Evolutionary conservation across 2,113 vertebrate genomes (phyloP), one percentile per base, ranked within the genome.

Genomic region (Orientallactaga bullata): DNA sequence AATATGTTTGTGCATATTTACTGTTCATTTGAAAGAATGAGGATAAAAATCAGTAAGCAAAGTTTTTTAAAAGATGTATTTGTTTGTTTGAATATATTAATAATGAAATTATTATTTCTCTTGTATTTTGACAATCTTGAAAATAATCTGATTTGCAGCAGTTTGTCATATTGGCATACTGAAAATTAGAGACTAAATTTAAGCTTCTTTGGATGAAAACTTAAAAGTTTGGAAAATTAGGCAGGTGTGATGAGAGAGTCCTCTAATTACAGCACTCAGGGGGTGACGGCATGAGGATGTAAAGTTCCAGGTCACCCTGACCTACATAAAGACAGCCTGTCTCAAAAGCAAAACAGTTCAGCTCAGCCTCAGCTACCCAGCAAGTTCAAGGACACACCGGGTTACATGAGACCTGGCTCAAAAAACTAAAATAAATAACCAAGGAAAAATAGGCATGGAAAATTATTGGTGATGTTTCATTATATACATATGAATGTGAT

Each of bases 351-450:
- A 83, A 68, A 21, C 18, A 42, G 5, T 42, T 65, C 37, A 42
- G 28, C 23, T 17, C 30, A 42, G 35, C 2, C 0, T 39, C 58
- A 37, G 8, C 2, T 1, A 39, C 15, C 10, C 20, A 11, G 8
- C 18, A 11, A 77, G 51, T 78, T 66, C 26, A 83, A 23, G 5
- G 4, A 4, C 39, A 68, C 18, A 11, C 17, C 32, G 3, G 1
- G 9, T 13, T 42, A 42, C 3, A 65, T 28, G 26, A 82, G 26
- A 81, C 28, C 17, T 13, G 7, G 28, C 28, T 32, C 28, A 55
- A 77, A 77, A 77, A 28, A 9, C 15, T 47, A 11, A 39, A 37
- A 39, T 6, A 42, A 42, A 30, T 2, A 47, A 55, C 15, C 30
- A 66, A 58, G 1, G 32, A 26, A 24, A 60, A 60, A 81, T 1